Evolutionary conservation across 2,888 invertebrate species (phyloP), one percentile per base, ranked within the genome.

Genomic region (Erpobdella octoculata): DNA sequence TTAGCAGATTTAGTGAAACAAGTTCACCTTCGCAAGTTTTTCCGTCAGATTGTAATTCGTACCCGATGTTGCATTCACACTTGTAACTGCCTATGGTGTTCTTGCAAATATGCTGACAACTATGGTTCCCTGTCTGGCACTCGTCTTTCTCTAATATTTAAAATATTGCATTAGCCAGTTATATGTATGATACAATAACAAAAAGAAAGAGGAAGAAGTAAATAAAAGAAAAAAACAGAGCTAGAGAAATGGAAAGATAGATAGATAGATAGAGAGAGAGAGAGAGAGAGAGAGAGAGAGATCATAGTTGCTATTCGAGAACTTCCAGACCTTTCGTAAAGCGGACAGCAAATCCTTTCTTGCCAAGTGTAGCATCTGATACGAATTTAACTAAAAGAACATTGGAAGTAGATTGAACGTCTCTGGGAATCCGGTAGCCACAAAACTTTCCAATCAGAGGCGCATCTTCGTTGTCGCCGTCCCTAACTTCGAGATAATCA

Each of bases 311-410:
- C 5, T 9, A n/a, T 53, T n/a, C 12, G 5, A 53, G 21, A 53
- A 53, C 21, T 25, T 12, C 18, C 59, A 21, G 77, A 88, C 88
- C 89, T 86, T 95, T 94, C 88, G 95, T 91, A 82, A 95, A 96
- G 0, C 90, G 90, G 0, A 96, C 93, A 0, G 95, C 92, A 85
- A 98, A 98, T 35, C 98, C 98, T 0, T 91, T 91, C 82, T 97
- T 97, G 83, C 96, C 94, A 2, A 98, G 96, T 0, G 95, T 93
- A 71, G 91, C 90, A 84, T 98, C 97, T 4, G 96, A 96, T 71
- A 93, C 91, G 84, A 98, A 98, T 83, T 94, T 93, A 66, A 97
- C 91, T 75, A 91, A 88, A 79, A 97, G 87, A 80, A 92, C 89
- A 85, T 94, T 95, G 48, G 91, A 89, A 4, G 91, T 90, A 0